These are phyloP conservation scores for Trachemys scripta DNA, from an alignment of 2,113 vertebrate genomes.

Conservation along the genomic window DNA sequence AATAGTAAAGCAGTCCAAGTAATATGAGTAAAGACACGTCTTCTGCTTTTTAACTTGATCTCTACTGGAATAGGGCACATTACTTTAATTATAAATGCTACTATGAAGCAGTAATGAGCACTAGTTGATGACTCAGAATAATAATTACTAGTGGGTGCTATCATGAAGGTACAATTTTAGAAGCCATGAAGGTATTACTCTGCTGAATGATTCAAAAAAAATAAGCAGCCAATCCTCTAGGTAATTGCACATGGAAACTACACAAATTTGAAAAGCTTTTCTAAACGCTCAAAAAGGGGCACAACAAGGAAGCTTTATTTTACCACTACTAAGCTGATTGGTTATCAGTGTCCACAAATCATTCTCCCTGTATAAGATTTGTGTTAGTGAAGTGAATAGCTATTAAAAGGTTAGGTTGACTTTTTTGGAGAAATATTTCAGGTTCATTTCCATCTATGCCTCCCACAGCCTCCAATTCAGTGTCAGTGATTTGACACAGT, in stretches of 20 bases:
- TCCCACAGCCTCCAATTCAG: background rate
- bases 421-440: constrained; percentile 38
- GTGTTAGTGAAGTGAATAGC: constrained; percentile 32
- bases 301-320: constrained; percentile 48
- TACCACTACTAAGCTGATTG: constrained; percentile 54
- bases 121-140: constrained; percentile 74
- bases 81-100: constrained; percentile 73
- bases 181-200: constrained; percentile 75
- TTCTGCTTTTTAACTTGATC: constrained; percentile 38
- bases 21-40: constrained; percentile 4
- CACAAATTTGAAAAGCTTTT: constrained; percentile 55
- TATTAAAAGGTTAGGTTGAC: constrained; percentile 37
- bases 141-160: constrained; percentile 75
- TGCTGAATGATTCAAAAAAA: constrained; percentile 70
- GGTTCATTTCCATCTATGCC: constrained; percentile 24
- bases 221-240: constrained; percentile 63
- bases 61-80: constrained; percentile 7
- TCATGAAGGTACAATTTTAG: constrained; percentile 72
- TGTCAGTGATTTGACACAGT: constrained; percentile 26
- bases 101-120: constrained; percentile 67
- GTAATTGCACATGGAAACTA: constrained; percentile 53
- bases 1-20: constrained; percentile 1
- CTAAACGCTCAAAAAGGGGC: constrained; percentile 29
- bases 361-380: constrained; percentile 20
- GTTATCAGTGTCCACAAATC: constrained; percentile 52